These are phyloP conservation scores for Passerina amoena DNA, from an alignment of 2,113 vertebrate genomes.

Conservation along the genomic window DNA sequence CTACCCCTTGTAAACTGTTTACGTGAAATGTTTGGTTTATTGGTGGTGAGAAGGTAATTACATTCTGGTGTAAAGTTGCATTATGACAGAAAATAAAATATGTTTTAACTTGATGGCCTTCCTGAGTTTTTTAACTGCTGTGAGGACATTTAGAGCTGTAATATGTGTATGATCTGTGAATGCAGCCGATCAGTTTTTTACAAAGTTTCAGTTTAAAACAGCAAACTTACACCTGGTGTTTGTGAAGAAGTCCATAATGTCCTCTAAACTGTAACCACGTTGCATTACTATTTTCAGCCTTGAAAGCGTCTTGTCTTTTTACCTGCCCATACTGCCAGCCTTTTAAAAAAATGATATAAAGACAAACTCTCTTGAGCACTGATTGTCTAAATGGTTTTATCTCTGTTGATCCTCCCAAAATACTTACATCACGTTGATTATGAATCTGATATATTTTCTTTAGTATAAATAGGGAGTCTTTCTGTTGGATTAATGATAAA, in stretches of 20 bases:
- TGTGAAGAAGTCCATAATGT: background rate
- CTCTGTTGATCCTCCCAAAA: background rate
- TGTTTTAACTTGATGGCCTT: background rate
- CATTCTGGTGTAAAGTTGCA: background rate
- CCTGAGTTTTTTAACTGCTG: background rate
- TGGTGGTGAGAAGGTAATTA: background rate
- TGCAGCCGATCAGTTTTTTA: background rate
- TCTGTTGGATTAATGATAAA: background rate
- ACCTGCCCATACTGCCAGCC: background rate
- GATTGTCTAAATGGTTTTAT: background rate
- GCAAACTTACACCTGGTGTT: background rate
- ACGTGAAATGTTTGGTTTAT: background rate
- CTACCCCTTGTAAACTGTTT: background rate
- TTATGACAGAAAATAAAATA: background rate
- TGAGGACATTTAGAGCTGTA: background rate
- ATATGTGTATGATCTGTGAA: background rate
- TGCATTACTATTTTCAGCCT: background rate
- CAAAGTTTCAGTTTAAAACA: background rate
- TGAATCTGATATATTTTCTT: background rate
- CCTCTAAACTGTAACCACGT: background rate
- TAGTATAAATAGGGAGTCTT: background rate
- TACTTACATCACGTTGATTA: background rate
- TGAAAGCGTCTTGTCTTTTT: background rate
- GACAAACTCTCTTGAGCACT: background rate
- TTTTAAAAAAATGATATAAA: background rate